Evolutionary conservation across 2,797 vertebrate species (phyloP).

Genomic region (Myripristis jacobus): DNA sequence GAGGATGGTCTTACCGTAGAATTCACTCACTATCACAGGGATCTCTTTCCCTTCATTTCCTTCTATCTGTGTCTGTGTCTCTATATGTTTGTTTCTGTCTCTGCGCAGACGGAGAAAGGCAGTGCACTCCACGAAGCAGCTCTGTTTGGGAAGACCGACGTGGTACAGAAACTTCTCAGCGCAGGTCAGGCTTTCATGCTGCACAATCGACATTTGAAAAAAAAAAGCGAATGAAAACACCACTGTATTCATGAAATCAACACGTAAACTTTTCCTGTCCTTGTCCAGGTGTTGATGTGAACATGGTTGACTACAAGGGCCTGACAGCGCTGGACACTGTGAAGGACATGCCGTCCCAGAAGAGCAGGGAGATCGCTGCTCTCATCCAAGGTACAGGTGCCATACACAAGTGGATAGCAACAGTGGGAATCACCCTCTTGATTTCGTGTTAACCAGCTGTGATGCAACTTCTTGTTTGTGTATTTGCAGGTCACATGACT

Average conservation of each 20-base stretch:
- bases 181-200: slow-evolving; percentile 86
- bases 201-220: not conserved
- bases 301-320: slow-evolving; percentile 91
- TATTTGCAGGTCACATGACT: slow-evolving; percentile 78
- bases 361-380: slow-evolving; percentile 92
- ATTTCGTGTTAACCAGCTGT: slow-evolving; percentile 17
- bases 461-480: slow-evolving; percentile 41
- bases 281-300: slow-evolving; percentile 90
- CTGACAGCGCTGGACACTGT: slow-evolving; percentile 94
- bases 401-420: not conserved
- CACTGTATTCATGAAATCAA: not conserved
- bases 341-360: slow-evolving; percentile 95
- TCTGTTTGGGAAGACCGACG: slow-evolving; percentile 96
- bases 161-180: slow-evolving; percentile 95
- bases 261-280: not conserved
- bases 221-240: not conserved
- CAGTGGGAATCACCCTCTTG: slow-evolving; percentile 1
- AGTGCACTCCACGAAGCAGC: slow-evolving; percentile 99
- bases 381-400: slow-evolving; percentile 88
- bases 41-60: not conserved
- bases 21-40: not conserved
- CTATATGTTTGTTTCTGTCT: not conserved
- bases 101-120: slow-evolving; percentile 94
- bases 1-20: no score
- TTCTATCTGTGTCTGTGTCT: slow-evolving; percentile 9